phyloP scores from a whole-genome alignment of 2,797 vertebrate genomes.

The Ispidina lecontei region DNA sequence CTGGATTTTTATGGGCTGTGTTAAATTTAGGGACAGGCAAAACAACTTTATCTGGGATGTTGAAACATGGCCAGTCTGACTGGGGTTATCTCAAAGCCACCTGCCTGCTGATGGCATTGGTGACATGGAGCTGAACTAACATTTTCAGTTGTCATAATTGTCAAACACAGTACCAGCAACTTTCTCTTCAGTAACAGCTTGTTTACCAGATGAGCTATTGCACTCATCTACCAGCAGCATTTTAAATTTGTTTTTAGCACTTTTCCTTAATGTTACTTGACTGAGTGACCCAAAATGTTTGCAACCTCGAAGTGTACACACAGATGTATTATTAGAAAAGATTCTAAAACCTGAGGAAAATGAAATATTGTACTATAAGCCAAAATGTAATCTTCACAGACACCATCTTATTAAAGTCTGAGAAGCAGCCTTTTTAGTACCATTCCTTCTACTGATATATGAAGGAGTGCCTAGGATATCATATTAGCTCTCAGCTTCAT shows the following conservation, averaged over 20 bases:
- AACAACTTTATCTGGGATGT: background rate
- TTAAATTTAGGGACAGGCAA: background rate
- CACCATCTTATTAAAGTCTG: slow-evolving; percentile 52
- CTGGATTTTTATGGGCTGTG: background rate
- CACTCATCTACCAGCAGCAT: background rate
- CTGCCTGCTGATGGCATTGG: background rate
- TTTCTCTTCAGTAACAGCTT: slow-evolving; percentile 1
- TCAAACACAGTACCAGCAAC: background rate
- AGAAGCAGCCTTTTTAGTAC: slow-evolving; percentile 26
- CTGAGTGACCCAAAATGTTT: slow-evolving; percentile 26
- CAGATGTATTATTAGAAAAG: background rate
- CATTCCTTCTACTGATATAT: background rate
- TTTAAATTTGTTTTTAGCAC: background rate
- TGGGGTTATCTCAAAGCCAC: background rate
- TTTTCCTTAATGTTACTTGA: background rate
- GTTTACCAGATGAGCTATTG: slow-evolving; percentile 1
- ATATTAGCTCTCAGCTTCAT: background rate
- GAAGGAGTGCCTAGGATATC: background rate
- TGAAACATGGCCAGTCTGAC: background rate
- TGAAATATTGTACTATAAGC: slow-evolving; percentile 42
- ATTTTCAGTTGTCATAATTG: background rate
- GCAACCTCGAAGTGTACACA: background rate
- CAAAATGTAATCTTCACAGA: slow-evolving; percentile 56
- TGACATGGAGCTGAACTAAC: background rate
- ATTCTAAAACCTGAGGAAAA: background rate